These are phyloP conservation scores for Xanthia icteritia DNA, from an alignment of 2,888 invertebrate genomes.

Conservation along the genomic window DNA sequence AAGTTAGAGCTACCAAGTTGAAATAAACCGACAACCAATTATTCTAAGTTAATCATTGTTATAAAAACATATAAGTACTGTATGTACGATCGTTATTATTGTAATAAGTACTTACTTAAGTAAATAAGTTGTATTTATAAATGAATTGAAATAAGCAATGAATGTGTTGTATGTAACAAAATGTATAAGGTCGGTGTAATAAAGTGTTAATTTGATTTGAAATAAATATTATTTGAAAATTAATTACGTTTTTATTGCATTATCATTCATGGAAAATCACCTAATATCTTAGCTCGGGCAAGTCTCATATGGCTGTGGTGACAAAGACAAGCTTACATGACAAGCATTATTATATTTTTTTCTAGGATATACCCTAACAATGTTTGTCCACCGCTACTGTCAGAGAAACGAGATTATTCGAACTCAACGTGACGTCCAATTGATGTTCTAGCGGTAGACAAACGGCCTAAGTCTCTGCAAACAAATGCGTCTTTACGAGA, in stretches of 20 bases:
- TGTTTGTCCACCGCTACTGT: not conserved
- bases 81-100: constrained; percentile 68
- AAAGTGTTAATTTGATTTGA: constrained; percentile 86
- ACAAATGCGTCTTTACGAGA: not conserved
- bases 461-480: not conserved
- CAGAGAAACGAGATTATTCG: not conserved
- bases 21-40: constrained; percentile 55
- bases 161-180: constrained; percentile 82
- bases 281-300: not conserved
- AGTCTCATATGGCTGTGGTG: not conserved
- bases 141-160: constrained; percentile 75
- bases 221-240: constrained; percentile 83
- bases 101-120: constrained; percentile 65
- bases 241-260: constrained; percentile 51
- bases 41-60: constrained; percentile 48
- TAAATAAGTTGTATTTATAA: constrained; percentile 66
- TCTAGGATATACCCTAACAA: not conserved
- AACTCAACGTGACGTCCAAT: not conserved
- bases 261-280: not conserved
- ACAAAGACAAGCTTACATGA: not conserved
- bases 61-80: constrained; percentile 53
- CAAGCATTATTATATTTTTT: not conserved
- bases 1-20: constrained; percentile 17
- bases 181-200: constrained; percentile 84
- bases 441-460: too few species aligned